phyloP scores from a whole-genome alignment of 2,888 invertebrate species.

The Neoascia interrupta region DNA sequence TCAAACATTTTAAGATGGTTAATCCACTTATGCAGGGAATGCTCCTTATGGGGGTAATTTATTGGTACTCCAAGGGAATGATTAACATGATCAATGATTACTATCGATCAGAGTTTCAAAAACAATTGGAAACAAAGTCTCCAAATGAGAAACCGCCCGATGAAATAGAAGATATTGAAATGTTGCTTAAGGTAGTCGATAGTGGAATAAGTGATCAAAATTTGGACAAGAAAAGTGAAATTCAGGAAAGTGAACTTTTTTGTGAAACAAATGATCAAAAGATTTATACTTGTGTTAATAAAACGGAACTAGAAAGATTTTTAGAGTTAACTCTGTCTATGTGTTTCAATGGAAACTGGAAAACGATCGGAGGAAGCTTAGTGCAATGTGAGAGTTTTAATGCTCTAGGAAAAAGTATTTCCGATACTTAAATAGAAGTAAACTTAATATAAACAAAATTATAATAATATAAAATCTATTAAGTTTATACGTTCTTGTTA shows the following conservation, averaged over 20 bases:
- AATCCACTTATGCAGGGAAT: conserved; percentile 83
- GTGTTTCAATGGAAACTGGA: conserved; percentile 18
- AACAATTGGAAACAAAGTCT: conserved; percentile 72
- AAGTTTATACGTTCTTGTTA: no score
- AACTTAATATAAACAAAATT: no score
- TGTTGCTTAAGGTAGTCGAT: conserved; percentile 11
- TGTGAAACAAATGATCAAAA: neutral
- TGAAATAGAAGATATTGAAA: conserved; percentile 44
- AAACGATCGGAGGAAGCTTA: no score
- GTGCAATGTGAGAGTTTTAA: no score
- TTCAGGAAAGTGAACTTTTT: neutral
- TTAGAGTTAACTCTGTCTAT: conserved; percentile 18
- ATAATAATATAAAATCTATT: no score
- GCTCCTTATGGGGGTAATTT: conserved; percentile 84
- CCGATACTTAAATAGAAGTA: no score
- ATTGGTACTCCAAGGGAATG: conserved; percentile 86
- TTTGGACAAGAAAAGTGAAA: neutral
- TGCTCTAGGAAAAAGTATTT: no score
- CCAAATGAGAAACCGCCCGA: neutral
- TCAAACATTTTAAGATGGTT: conserved; percentile 81
- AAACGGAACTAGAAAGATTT: conserved; percentile 27
- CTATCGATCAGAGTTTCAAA: conserved; percentile 86
- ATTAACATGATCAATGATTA: conserved; percentile 88
- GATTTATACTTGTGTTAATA: conserved; percentile 33
- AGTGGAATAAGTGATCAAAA: no score